Percentiles rank a stretch among this genome's conserved stretches.
These are phyloP conservation scores for Armadillidium nasatum DNA, from an alignment of 1,140 invertebrate species.

Conservation along the genomic window DNA sequence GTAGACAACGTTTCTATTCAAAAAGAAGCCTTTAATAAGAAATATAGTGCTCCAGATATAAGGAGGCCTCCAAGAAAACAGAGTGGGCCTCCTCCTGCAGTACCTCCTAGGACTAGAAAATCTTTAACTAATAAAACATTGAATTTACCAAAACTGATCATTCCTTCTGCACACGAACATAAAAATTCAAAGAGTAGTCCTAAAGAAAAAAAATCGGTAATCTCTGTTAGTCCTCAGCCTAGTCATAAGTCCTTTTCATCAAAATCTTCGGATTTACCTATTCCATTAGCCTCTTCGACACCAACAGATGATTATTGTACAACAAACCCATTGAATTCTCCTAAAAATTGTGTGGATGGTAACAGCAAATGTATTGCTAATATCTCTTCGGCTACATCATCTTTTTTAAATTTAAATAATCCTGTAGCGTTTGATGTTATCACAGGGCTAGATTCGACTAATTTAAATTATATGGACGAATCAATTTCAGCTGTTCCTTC, in stretches of 20 bases:
- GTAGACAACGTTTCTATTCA: too few species aligned
- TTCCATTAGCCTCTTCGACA: conserved; percentile 42
- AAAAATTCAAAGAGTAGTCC: conserved; percentile 19
- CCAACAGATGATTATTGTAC: conserved; percentile 32
- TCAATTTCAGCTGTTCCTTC: conserved; percentile 76
- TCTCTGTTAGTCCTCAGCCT: too few species aligned
- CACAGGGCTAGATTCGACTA: conserved; percentile 64
- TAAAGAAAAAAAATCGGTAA: too few species aligned
- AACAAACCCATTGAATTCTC: conserved; percentile 29
- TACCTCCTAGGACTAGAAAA: neutral
- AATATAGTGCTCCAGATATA: conserved; percentile 16
- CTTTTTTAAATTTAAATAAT: conserved; percentile 33
- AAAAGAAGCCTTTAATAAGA: too few species aligned
- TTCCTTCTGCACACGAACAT: neutral
- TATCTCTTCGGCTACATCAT: conserved; percentile 35
- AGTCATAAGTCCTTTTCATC: too few species aligned
- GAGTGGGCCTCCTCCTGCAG: conserved; percentile 27
- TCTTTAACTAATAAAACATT: conserved; percentile 6
- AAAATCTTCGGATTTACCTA: conserved; percentile 22
- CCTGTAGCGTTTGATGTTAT: conserved; percentile 43
- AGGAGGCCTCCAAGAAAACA: conserved; percentile 31
- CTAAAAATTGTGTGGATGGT: conserved; percentile 35
- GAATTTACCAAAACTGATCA: neutral
- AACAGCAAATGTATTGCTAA: conserved; percentile 34
- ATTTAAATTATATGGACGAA: conserved; percentile 82